phyloP scores from a whole-genome alignment of 2,797 vertebrate genomes.

The Phoebastria nigripes region DNA sequence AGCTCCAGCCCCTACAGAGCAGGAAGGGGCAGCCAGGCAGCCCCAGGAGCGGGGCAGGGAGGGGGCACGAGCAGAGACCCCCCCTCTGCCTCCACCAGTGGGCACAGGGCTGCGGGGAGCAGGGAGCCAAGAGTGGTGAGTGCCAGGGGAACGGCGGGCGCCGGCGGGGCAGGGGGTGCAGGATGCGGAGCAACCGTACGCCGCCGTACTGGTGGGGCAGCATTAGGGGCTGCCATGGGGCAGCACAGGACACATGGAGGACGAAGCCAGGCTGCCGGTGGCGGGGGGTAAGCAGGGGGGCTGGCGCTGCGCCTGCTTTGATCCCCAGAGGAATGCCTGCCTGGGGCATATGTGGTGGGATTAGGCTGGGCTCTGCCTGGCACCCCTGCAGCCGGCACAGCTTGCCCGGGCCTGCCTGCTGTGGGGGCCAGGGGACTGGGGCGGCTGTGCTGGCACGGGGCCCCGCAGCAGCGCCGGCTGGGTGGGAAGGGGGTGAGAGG shows the following conservation, averaged over 20 bases:
- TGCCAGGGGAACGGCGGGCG: rapidly evolving
- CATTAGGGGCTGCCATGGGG: not conserved
- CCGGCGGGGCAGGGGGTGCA: not conserved
- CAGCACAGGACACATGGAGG: not conserved
- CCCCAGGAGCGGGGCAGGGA: not conserved
- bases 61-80: not conserved
- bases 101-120: not conserved
- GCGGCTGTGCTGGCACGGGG: not conserved
- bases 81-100: rapidly evolving
- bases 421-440: not conserved
- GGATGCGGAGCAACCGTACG: not conserved
- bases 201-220: rapidly evolving
- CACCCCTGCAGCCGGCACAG: not conserved
- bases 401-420: not conserved
- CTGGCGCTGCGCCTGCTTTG: rapidly evolving
- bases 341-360: not conserved
- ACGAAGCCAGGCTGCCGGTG: not conserved
- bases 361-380: not conserved
- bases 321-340: not conserved
- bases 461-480: rapidly evolving
- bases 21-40: not conserved
- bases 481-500: not conserved
- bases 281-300: not conserved
- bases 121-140: not conserved
- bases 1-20: not conserved